These are phyloP conservation scores for Sinhomidia bicolor DNA, from an alignment of 2,888 invertebrate species.

Conservation along the genomic window DNA sequence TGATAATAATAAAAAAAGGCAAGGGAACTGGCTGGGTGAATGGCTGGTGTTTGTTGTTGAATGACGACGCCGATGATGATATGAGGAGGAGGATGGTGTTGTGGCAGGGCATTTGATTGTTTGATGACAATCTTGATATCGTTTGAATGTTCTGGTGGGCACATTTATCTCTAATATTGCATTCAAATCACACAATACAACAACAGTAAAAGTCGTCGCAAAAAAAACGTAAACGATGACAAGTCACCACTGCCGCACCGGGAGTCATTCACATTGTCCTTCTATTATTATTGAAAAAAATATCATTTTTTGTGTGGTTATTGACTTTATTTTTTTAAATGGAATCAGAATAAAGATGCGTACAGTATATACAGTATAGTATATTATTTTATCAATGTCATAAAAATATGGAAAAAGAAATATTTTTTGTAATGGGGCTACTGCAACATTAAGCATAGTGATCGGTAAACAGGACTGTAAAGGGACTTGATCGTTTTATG, in stretches of 20 bases:
- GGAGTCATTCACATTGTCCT: constrained; percentile 68
- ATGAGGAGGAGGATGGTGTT: too few relatives aligned
- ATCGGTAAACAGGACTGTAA: too few relatives aligned
- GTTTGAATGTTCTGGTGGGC: constrained; percentile 53
- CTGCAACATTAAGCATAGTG: too few relatives aligned
- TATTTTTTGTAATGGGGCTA: background rate
- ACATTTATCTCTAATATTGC: constrained; percentile 58
- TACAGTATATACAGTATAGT: too few relatives aligned
- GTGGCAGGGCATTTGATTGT: constrained; percentile 69
- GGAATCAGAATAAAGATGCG: constrained; percentile 39
- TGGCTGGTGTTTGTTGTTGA: constrained; percentile 1
- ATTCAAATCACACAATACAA: constrained; percentile 64
- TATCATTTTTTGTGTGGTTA: constrained; percentile 33
- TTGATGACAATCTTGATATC: constrained; percentile 73
- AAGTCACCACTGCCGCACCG: constrained; percentile 67
- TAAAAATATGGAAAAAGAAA: constrained; percentile 15
- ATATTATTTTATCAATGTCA: constrained; percentile 57
- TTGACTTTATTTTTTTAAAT: constrained; percentile 56
- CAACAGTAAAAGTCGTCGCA: constrained; percentile 47
- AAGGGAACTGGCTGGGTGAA: constrained; percentile 17
- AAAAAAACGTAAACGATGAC: constrained; percentile 66
- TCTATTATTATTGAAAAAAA: constrained; percentile 49
- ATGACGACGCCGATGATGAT: background rate
- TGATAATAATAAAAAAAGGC: constrained; percentile 45
- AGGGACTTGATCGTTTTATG: too few relatives aligned